Percentiles rank a stretch among this genome's conserved stretches.
Conservation (phyloP, 2,113 vertebrate species). For the Capricornis sumatraensis region DNA sequence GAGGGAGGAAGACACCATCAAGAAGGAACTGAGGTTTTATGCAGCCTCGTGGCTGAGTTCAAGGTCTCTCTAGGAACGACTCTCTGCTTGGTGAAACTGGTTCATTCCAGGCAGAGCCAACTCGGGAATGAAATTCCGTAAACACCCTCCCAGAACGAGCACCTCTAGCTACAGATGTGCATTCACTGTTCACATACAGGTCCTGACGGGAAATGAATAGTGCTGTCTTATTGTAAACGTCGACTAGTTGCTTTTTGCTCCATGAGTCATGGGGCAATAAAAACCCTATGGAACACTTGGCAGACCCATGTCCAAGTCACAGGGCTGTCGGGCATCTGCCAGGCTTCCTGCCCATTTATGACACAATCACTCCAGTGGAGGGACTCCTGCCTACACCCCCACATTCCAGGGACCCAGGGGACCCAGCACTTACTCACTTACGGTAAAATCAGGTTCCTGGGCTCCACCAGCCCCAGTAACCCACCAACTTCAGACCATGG, state of each 20-base stretch:
- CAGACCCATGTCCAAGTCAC: background rate
- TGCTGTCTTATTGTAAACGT: background rate
- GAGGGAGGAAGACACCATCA: background rate
- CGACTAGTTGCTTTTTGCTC: background rate
- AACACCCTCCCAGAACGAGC: background rate
- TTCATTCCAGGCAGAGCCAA: background rate
- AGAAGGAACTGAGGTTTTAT: background rate
- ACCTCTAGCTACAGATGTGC: background rate
- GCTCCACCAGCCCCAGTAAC: background rate
- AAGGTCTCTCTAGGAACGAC: background rate
- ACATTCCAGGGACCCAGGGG: too few relatives aligned
- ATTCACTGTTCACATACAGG: background rate
- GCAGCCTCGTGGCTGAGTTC: background rate
- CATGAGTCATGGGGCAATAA: background rate
- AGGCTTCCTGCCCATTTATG: background rate
- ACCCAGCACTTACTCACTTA: background rate
- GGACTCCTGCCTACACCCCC: fast-evolving
- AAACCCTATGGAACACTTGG: background rate
- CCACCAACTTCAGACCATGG: background rate
- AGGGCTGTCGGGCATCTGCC: background rate
- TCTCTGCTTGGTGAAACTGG: background rate
- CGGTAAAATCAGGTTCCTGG: background rate
- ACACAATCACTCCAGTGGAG: background rate
- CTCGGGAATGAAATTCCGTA: background rate
- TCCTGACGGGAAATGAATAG: background rate